Conservation (phyloP, 2,888 invertebrate species). For the Oscheius onirici region DNA sequence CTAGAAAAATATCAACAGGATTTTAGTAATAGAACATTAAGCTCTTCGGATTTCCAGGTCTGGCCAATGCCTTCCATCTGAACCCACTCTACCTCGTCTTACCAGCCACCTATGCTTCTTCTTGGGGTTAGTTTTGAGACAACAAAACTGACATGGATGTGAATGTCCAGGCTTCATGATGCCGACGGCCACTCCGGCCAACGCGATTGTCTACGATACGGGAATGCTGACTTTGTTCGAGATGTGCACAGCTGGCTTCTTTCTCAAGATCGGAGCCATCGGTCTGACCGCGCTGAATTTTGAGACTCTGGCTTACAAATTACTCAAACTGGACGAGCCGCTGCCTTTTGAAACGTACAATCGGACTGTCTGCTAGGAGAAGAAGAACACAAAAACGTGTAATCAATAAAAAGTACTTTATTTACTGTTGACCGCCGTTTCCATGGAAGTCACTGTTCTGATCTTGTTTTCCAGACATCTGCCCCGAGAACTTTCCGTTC, state of each 20-base stretch:
- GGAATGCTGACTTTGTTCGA: slow-evolving; percentile 10
- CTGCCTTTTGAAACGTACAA: slow-evolving; percentile 2
- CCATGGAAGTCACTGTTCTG: not conserved
- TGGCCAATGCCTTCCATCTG: not conserved
- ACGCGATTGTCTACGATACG: slow-evolving; percentile 22
- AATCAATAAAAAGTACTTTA: not conserved
- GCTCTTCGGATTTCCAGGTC: not conserved
- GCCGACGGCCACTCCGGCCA: slow-evolving; percentile 18
- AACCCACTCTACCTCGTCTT: slow-evolving; percentile 24
- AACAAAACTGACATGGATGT: not conserved
- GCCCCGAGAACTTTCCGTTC: not conserved
- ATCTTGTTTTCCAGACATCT: not conserved
- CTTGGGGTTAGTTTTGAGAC: too few relatives aligned
- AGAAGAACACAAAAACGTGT: not conserved
- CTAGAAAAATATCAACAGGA: too few relatives aligned
- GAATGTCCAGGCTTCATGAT: not conserved
- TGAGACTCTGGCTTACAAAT: slow-evolving; percentile 5
- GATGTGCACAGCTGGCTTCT: slow-evolving; percentile 18
- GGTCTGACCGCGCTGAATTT: not conserved
- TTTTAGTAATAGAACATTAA: too few relatives aligned
- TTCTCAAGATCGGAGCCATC: slow-evolving; percentile 9
- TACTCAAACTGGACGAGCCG: slow-evolving; percentile 6
- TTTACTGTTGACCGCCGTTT: not conserved
- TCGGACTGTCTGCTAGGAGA: not conserved
- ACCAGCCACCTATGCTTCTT: slow-evolving; percentile 16